Evolutionary conservation across 2,113 vertebrate species (phyloP), one percentile per base, ranked within the genome.

Genomic region (Gorsachius goisagi): DNA sequence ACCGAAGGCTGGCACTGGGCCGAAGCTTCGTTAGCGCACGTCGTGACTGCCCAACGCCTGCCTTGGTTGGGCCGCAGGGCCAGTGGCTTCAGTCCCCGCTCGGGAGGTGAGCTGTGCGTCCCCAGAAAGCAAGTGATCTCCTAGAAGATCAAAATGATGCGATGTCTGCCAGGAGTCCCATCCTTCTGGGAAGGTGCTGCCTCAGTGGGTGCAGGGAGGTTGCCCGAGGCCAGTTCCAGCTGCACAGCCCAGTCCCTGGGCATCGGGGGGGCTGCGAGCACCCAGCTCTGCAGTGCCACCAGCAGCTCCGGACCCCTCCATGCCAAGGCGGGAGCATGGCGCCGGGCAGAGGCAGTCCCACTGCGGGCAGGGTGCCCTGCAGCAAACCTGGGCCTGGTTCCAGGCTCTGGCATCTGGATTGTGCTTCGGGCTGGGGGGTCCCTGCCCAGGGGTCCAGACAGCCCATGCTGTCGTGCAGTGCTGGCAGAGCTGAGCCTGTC

Each of bases 391-490:
- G 32, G 53, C 23, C 53, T 1, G 1, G 53, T 28, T 58, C 28
- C 30, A n/a, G 49, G 49, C 22, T 55, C 39, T 2, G 4, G 22
- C n/a, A 28, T 39, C n/a, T 23, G 71, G 33, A 7, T 15, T 75
- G 60, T 19, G 23, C 71, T 23, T 49, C 1, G 0, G 69, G 50
- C 50, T 20, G 27, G 41, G 19, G 39, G 28, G 3, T 56, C 60
- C 58, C 60, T 66, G 83, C 28, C 41, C 41, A 66, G 83, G 5
- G n/a, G 28, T 39, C 44, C 5, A 50, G 27, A 19, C 28, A 47
- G 27, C 39, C 33, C 49, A 1, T 6, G 26, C 49, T 73, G 21
- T 45, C 0, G 0, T 14, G 49, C 39, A 37, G 2, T 0, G 4
- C 69, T 26, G 69, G 59, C 32, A 47, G n/a, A 35, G 63, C n/a